These are phyloP conservation scores for Tiaroga cobitis DNA, from an alignment of 2,797 vertebrate species.

Conservation along the genomic window DNA sequence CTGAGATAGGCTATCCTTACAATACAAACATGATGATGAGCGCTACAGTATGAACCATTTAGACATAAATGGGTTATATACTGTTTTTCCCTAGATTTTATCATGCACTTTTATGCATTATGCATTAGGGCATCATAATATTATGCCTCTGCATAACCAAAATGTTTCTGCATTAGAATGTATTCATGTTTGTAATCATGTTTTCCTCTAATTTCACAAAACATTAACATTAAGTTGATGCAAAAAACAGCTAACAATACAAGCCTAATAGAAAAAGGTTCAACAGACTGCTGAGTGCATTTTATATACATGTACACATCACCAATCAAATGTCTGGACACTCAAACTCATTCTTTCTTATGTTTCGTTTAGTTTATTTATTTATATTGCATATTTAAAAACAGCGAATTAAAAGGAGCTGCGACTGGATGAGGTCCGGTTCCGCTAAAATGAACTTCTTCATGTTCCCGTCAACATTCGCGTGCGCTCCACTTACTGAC, in stretches of 20 bases:
- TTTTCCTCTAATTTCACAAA: background rate
- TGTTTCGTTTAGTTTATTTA: background rate
- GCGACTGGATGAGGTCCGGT: too few relatives aligned
- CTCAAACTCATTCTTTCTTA: background rate
- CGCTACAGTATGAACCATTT: background rate
- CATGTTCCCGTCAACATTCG: background rate
- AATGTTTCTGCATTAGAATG: background rate
- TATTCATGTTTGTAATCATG: background rate
- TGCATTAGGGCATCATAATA: background rate
- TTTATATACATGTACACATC: background rate
- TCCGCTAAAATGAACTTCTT: background rate
- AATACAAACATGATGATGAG: background rate
- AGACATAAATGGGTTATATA: constrained; percentile 20
- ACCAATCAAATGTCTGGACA: background rate
- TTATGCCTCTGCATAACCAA: background rate
- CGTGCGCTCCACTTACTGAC: background rate
- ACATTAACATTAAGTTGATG: background rate
- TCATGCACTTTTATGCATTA: background rate
- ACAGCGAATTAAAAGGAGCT: background rate
- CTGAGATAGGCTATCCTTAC: background rate
- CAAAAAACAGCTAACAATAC: background rate
- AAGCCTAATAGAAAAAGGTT: background rate
- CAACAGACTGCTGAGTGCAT: background rate
- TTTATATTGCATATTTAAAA: too few relatives aligned
- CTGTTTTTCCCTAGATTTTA: constrained; percentile 10